Conservation (phyloP, 2,888 invertebrate genomes). For the Chrysodeixis includens region DNA sequence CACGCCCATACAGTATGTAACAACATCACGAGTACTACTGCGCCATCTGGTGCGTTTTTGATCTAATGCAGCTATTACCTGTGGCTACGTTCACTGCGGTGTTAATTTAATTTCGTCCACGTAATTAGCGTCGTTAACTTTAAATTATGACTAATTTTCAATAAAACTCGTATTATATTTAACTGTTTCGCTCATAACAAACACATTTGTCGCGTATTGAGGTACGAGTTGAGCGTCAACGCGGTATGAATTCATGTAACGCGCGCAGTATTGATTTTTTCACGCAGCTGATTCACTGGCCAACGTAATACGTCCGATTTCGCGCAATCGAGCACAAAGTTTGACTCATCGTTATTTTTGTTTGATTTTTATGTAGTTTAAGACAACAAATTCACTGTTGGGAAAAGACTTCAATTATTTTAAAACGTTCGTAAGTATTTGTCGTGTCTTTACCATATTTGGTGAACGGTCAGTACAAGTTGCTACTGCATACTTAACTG, state of each 20-base stretch:
- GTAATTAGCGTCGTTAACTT: slow-evolving; percentile 61
- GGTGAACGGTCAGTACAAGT: slow-evolving; percentile 14
- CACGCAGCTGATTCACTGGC: slow-evolving; percentile 81
- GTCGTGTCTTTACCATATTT: slow-evolving; percentile 28
- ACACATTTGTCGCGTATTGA: slow-evolving; percentile 22
- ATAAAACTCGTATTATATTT: slow-evolving; percentile 50
- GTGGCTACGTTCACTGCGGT: slow-evolving; percentile 75
- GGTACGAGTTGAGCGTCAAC: slow-evolving; percentile 34
- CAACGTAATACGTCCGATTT: slow-evolving; percentile 64
- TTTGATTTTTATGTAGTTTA: slow-evolving; percentile 59
- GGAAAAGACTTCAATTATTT: slow-evolving; percentile 39
- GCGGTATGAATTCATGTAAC: slow-evolving; percentile 55
- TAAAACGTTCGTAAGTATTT: slow-evolving; percentile 43
- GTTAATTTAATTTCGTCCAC: slow-evolving; percentile 75
- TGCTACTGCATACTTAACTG: slow-evolving; percentile 25
- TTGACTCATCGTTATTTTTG: slow-evolving; percentile 81
- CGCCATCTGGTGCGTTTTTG: slow-evolving; percentile 82
- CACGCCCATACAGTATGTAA: slow-evolving; percentile 87
- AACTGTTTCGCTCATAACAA: slow-evolving; percentile 24
- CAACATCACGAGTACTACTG: slow-evolving; percentile 87
- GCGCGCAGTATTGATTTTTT: slow-evolving; percentile 83
- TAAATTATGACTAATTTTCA: slow-evolving; percentile 60
- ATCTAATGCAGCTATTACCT: slow-evolving; percentile 69
- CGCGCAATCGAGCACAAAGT: slow-evolving; percentile 72
- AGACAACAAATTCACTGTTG: slow-evolving; percentile 54